phyloP scores from a whole-genome alignment of 2,888 invertebrate species.

The Digitonthophagus gazella region DNA sequence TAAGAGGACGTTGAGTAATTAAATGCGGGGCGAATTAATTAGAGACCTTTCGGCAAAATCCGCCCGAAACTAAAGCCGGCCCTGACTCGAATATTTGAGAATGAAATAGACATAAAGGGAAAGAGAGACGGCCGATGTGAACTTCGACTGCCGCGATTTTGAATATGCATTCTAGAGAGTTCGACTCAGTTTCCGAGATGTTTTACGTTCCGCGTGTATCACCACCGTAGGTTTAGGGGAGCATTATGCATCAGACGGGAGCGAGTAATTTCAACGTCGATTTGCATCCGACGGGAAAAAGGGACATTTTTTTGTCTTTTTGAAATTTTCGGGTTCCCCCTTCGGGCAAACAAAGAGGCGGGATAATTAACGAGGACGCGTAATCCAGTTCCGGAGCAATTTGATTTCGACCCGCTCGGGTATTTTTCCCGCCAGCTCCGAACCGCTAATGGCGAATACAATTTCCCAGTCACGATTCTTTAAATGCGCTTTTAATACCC shows the following conservation, averaged over 20 bases:
- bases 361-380: constrained; percentile 13
- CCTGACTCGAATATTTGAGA: neutral
- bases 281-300: neutral
- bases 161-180: neutral
- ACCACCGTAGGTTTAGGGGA: too few relatives aligned
- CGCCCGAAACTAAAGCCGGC: neutral
- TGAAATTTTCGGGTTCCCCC: neutral
- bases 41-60: neutral
- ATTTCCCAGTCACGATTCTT: neutral
- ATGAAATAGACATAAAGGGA: too few relatives aligned
- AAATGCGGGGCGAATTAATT: neutral
- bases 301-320: neutral
- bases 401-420: constrained; percentile 7
- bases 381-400: constrained; percentile 11
- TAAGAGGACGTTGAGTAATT: neutral
- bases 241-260: too few relatives aligned
- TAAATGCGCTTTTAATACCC: neutral
- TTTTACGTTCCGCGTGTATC: neutral
- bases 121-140: too few relatives aligned
- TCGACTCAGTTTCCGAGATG: neutral
- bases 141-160: neutral
- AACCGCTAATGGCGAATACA: neutral
- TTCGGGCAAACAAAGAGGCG: constrained; percentile 9
- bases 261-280: neutral
- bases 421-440: neutral